Conservation (phyloP, 2,797 vertebrate genomes). For the Enteromius treurensis region DNA sequence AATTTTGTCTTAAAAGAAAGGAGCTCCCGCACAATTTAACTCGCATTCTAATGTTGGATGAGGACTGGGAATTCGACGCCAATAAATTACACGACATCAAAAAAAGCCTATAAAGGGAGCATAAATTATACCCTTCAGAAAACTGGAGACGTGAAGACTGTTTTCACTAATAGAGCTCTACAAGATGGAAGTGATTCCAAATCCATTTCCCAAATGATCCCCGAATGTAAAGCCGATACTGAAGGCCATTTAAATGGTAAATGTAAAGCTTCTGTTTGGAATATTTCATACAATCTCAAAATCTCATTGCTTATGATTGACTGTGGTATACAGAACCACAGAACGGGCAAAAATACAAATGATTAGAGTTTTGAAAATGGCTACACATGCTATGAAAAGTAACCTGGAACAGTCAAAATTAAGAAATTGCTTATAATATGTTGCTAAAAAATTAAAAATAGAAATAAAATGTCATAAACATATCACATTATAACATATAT, state of each 20-base stretch:
- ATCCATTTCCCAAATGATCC: slow-evolving; percentile 72
- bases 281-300: slow-evolving; percentile 79
- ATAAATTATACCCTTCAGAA: slow-evolving; percentile 79
- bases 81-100: slow-evolving; percentile 80
- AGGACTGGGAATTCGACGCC: slow-evolving; percentile 61
- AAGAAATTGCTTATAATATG: background rate
- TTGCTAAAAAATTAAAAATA: background rate
- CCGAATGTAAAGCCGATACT: slow-evolving; percentile 74
- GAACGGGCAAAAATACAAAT: background rate
- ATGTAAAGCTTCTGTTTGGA: slow-evolving; percentile 79
- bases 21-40: slow-evolving; percentile 67
- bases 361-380: background rate
- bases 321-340: slow-evolving; percentile 64
- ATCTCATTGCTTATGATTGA: slow-evolving; percentile 81
- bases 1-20: slow-evolving; percentile 75
- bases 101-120: slow-evolving; percentile 72
- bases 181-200: slow-evolving; percentile 75
- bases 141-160: slow-evolving; percentile 74
- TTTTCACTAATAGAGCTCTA: slow-evolving; percentile 78
- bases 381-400: background rate
- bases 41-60: slow-evolving; percentile 63
- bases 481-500: background rate
- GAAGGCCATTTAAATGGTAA: slow-evolving; percentile 68
- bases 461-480: background rate
- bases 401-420: background rate